phyloP scores from a whole-genome alignment of 2,797 vertebrate genomes.

The Clarias fuscus region DNA sequence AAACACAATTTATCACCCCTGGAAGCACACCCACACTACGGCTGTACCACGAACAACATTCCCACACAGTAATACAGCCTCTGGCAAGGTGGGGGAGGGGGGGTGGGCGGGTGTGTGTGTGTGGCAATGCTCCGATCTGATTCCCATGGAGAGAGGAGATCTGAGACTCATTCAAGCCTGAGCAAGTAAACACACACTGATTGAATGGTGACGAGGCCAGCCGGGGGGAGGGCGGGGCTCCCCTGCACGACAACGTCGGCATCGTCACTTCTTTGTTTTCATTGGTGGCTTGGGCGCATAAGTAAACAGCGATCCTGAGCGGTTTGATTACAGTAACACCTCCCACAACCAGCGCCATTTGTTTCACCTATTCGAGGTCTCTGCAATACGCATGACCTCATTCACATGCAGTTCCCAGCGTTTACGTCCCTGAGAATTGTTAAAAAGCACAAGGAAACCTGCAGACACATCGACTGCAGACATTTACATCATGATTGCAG shows the following conservation, averaged over 20 bases:
- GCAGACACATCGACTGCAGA: not conserved
- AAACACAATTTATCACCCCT: conserved; percentile 48
- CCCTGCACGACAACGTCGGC: conserved; percentile 66
- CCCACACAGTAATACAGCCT: conserved; percentile 56
- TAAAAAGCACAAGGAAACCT: not conserved
- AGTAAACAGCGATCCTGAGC: conserved; percentile 68
- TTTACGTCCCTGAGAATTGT: not conserved
- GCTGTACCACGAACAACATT: conserved; percentile 43
- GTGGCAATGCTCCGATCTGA: conserved; percentile 58
- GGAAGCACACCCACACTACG: conserved; percentile 38
- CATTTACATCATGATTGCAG: not conserved
- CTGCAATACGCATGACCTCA: conserved; percentile 66
- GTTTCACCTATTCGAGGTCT: conserved; percentile 35
- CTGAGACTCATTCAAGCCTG: conserved; percentile 70
- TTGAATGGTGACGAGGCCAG: conserved; percentile 75
- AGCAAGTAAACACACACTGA: conserved; percentile 80
- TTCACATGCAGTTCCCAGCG: conserved; percentile 60
- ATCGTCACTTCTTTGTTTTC: conserved; percentile 67
- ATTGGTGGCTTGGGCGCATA: conserved; percentile 64
- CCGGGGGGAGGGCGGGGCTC: conserved; percentile 25
- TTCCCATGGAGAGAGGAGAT: conserved; percentile 74
- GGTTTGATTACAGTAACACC: conserved; percentile 65
- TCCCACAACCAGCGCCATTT: conserved; percentile 54
- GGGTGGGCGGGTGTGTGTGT: conserved; percentile 36
- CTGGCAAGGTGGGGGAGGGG: conserved; percentile 40